A percentile compares a stretch with the other conserved stretches of the same genome.
Conservation (phyloP, 2,797 vertebrate genomes). For the Tolypeutes matacus region DNA sequence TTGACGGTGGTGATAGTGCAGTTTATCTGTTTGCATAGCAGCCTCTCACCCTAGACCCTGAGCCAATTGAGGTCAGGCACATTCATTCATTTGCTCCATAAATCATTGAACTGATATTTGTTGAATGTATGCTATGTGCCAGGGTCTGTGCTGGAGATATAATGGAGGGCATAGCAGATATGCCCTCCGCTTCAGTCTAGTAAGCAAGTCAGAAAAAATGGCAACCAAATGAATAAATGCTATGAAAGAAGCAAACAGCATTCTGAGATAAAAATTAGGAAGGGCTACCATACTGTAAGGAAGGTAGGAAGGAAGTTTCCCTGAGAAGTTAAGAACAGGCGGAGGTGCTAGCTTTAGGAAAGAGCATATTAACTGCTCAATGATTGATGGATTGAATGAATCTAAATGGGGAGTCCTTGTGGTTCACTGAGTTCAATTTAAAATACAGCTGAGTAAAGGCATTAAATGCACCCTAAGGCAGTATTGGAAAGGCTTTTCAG, state of each 20-base stretch:
- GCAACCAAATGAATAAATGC: background rate
- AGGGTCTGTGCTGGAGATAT: background rate
- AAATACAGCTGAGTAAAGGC: background rate
- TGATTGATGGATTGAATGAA: background rate
- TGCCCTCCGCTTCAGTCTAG: background rate
- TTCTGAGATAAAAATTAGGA: background rate
- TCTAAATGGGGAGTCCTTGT: background rate
- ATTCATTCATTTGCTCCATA: background rate
- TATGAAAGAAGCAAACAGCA: background rate
- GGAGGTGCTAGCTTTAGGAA: background rate
- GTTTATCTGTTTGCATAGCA: background rate
- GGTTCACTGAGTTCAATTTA: background rate
- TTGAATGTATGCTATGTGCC: background rate
- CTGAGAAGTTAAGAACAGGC: background rate
- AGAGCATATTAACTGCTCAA: background rate
- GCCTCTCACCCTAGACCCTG: background rate
- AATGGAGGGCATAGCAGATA: background rate
- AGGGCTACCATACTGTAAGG: background rate
- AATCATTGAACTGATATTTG: background rate
- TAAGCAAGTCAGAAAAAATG: background rate
- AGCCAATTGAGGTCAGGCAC: background rate
- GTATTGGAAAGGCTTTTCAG: background rate
- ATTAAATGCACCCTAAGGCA: background rate
- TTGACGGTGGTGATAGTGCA: background rate
- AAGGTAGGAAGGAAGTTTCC: background rate